Evolutionary conservation across 2,113 vertebrate genomes (phyloP).

Genomic region (Pachypanchax playfairii): DNA sequence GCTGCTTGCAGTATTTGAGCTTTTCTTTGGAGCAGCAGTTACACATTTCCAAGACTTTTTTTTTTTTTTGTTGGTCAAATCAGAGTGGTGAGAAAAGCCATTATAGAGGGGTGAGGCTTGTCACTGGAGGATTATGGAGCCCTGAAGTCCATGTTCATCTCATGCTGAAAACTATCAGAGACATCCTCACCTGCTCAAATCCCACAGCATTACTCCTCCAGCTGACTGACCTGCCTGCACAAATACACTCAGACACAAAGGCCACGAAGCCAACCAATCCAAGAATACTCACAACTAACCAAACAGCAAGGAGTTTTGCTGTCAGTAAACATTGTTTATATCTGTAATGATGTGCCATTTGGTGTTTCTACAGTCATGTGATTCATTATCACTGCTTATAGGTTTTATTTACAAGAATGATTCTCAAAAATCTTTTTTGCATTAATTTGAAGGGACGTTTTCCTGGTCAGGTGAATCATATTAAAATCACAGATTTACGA

Average conservation of each 20-base stretch:
- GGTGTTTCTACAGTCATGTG: no score
- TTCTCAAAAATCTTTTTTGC: not conserved
- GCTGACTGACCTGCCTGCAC: constrained; percentile 54
- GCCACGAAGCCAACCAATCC: constrained; percentile 29
- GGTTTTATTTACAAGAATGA: not conserved
- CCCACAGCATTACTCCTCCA: constrained; percentile 64
- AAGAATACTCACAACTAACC: constrained; percentile 2
- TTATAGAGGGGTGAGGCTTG: constrained; percentile 74
- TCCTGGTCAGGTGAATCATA: no score
- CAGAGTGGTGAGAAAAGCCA: constrained; percentile 73
- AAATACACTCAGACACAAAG: constrained; percentile 30
- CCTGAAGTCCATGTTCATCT: constrained; percentile 69
- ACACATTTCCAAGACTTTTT: constrained; percentile 73
- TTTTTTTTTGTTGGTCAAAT: constrained; percentile 68
- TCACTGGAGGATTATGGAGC: constrained; percentile 71
- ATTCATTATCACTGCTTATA: not conserved
- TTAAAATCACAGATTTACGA: no score
- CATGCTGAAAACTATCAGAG: constrained; percentile 73
- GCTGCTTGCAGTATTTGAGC: constrained; percentile 1
- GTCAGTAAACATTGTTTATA: not conserved
- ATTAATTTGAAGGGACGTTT: not conserved
- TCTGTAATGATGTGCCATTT: not conserved
- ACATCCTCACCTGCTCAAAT: constrained; percentile 78
- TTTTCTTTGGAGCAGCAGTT: constrained; percentile 53
- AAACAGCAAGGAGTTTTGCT: not conserved